Evolutionary conservation across 1,140 invertebrate genomes (phyloP).

Genomic region (Aplysia californica): DNA sequence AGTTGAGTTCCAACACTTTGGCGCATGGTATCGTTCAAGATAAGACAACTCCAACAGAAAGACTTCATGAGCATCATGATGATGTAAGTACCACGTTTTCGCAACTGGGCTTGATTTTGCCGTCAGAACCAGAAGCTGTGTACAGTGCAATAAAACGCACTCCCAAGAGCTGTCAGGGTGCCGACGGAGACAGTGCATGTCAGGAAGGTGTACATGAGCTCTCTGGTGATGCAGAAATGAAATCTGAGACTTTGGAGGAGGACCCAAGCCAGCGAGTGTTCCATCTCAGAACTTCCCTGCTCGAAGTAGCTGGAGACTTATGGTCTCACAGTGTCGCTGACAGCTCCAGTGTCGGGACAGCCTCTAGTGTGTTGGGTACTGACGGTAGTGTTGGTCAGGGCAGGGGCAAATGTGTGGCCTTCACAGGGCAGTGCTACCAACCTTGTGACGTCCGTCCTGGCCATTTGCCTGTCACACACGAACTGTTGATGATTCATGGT

Average conservation of each 20-base stretch:
- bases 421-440: background rate
- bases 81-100: too few species aligned
- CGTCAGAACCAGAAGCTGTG: too few species aligned
- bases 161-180: background rate
- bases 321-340: background rate
- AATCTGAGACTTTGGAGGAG: background rate
- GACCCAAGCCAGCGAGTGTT: background rate
- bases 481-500: conserved; percentile 21
- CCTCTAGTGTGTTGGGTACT: background rate
- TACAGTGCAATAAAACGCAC: too few species aligned
- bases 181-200: background rate
- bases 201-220: background rate
- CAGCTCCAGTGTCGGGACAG: background rate
- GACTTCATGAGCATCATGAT: too few species aligned
- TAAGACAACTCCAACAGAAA: too few species aligned
- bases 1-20: background rate
- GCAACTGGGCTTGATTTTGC: too few species aligned
- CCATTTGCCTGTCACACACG: background rate
- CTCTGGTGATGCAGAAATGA: background rate
- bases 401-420: background rate
- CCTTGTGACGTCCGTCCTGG: background rate
- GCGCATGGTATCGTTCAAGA: background rate
- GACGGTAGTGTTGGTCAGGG: background rate
- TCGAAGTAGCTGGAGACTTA: background rate
- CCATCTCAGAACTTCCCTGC: conserved; percentile 1